Evolutionary conservation across 2,888 invertebrate species (phyloP).

Genomic region (Lithophane ornitopus): DNA sequence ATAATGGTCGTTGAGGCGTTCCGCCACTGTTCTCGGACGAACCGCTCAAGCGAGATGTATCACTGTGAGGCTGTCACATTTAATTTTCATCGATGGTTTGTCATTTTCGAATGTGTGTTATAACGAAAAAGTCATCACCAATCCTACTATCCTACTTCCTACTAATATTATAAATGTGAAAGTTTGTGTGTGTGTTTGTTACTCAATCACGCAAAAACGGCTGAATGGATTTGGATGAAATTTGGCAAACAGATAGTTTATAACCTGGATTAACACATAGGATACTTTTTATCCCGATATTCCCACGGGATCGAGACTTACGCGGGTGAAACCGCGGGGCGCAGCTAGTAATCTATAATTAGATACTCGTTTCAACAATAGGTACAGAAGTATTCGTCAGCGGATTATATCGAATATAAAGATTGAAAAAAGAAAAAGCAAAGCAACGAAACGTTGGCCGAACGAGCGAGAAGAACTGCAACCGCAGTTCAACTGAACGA

Average conservation of each 20-base stretch:
- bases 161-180: too few species aligned
- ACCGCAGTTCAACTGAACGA: neutral
- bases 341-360: too few species aligned
- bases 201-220: too few species aligned
- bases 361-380: neutral
- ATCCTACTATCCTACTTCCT: too few species aligned
- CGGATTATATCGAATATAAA: neutral
- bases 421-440: neutral
- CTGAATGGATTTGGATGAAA: too few species aligned
- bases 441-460: neutral
- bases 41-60: neutral
- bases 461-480: neutral
- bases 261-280: too few species aligned
- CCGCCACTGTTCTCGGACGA: neutral
- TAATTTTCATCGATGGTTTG: conserved; percentile 7
- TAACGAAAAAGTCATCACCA: conserved; percentile 4
- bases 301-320: too few species aligned
- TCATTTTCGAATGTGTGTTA: conserved; percentile 3
- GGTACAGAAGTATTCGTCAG: neutral
- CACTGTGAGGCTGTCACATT: neutral
- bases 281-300: too few species aligned
- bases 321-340: too few species aligned
- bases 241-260: too few species aligned
- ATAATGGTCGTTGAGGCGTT: conserved; percentile 11
- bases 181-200: too few species aligned